These are phyloP conservation scores for Ploceus nigricollis DNA, from an alignment of 2,113 vertebrate species.

Conservation along the genomic window DNA sequence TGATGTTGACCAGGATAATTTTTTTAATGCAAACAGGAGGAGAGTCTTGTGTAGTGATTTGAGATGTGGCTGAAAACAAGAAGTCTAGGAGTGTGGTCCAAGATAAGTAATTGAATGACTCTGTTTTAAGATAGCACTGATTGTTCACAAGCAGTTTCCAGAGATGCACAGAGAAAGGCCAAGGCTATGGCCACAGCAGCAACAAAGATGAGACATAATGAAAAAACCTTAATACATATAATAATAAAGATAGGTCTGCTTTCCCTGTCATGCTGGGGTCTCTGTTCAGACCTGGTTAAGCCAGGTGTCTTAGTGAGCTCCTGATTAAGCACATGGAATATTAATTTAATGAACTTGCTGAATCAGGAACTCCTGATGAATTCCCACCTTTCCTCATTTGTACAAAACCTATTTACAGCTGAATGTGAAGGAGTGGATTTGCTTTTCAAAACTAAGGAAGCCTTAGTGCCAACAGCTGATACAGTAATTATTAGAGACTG, in stretches of 20 bases:
- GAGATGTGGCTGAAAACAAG: background rate
- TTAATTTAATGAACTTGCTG: background rate
- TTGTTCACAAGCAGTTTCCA: background rate
- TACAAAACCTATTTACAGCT: background rate
- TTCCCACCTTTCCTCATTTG: background rate
- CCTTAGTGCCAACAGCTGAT: background rate
- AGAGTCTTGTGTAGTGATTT: background rate
- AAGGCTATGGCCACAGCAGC: background rate
- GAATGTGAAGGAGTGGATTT: background rate
- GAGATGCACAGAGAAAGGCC: background rate
- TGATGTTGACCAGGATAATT: background rate
- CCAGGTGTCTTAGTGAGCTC: background rate
- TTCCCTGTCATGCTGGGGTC: background rate
- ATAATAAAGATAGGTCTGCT: background rate
- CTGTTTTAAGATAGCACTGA: background rate
- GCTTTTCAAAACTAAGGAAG: background rate
- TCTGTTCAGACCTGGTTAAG: background rate
- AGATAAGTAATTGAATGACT: background rate
- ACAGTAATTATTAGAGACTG: background rate
- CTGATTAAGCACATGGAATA: background rate
- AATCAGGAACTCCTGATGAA: background rate
- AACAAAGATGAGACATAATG: background rate
- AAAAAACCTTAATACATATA: background rate
- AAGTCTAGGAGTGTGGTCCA: accelerated
- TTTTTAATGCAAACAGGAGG: background rate